A percentile compares a stretch with the other conserved stretches of the same genome.
Evolutionary conservation across 2,888 invertebrate species (phyloP).

Genomic region (Panorpa germanica): DNA sequence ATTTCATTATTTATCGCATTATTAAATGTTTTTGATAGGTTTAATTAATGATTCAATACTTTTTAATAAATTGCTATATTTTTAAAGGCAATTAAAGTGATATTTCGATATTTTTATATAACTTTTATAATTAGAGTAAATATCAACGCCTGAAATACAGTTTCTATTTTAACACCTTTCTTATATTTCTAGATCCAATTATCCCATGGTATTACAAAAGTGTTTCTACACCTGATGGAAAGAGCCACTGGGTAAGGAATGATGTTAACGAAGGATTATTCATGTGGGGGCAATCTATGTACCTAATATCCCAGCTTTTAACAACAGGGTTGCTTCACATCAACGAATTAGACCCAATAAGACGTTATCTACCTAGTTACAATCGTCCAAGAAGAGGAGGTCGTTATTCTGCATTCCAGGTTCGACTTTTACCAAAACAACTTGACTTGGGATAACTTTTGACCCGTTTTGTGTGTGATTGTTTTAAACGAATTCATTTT

Average conservation of each 20-base stretch:
- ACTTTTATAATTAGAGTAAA: too few relatives aligned
- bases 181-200: slow-evolving; percentile 44
- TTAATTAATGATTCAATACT: too few relatives aligned
- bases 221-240: slow-evolving; percentile 24
- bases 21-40: too few relatives aligned
- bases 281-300: slow-evolving; percentile 93
- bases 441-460: slow-evolving; percentile 3
- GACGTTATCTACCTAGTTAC: slow-evolving; percentile 88
- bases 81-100: too few relatives aligned
- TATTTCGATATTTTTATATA: too few relatives aligned
- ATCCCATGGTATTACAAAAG: slow-evolving; percentile 93
- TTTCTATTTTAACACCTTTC: slow-evolving; percentile 1
- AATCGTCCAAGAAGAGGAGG: slow-evolving; percentile 83
- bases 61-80: too few relatives aligned
- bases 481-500: slow-evolving; percentile 5
- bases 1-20: too few relatives aligned
- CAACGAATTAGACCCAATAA: slow-evolving; percentile 89
- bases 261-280: slow-evolving; percentile 33
- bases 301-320: slow-evolving; percentile 80
- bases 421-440: slow-evolving; percentile 20
- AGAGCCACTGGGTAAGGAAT: slow-evolving; percentile 14
- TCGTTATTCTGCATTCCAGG: slow-evolving; percentile 96
- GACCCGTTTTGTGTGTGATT: slow-evolving; percentile 4
- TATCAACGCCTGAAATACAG: not conserved
- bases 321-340: slow-evolving; percentile 79